A percentile compares a stretch with the other conserved stretches of the same genome.
Evolutionary conservation across 2,113 vertebrate species (phyloP).

Genomic region (Psophia crepitans): DNA sequence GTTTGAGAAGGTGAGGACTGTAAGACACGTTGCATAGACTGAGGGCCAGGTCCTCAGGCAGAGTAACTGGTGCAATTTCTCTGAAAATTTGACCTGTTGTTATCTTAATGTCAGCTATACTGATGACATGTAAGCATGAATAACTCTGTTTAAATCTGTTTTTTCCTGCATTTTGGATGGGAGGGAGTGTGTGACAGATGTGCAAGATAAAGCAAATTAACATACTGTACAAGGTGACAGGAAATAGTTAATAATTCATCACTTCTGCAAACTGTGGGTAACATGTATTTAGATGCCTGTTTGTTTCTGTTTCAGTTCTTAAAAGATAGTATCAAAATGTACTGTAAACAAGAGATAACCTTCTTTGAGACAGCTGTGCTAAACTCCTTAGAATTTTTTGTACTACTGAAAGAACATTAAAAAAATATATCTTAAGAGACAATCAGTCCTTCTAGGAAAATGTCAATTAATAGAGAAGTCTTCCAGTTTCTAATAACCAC

Average conservation of each 20-base stretch:
- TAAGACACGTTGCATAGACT: neutral
- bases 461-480: neutral
- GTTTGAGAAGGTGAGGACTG: neutral
- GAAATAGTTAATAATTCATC: conserved; percentile 20
- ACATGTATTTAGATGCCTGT: neutral
- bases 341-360: conserved; percentile 28
- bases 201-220: neutral
- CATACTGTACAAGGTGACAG: neutral
- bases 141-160: neutral
- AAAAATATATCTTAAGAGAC: neutral
- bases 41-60: neutral
- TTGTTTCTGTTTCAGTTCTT: neutral
- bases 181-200: neutral
- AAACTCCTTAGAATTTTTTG: neutral
- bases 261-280: neutral
- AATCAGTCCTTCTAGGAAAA: conserved; percentile 14
- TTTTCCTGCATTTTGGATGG: neutral
- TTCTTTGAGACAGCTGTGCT: neutral
- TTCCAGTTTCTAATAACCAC: neutral
- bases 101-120: neutral
- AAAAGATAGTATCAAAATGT: conserved; percentile 12
- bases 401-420: neutral
- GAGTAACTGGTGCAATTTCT: neutral
- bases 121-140: neutral
- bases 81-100: neutral